Evolutionary conservation across 2,888 invertebrate species (phyloP).

Genomic region (Lagria hirta): DNA sequence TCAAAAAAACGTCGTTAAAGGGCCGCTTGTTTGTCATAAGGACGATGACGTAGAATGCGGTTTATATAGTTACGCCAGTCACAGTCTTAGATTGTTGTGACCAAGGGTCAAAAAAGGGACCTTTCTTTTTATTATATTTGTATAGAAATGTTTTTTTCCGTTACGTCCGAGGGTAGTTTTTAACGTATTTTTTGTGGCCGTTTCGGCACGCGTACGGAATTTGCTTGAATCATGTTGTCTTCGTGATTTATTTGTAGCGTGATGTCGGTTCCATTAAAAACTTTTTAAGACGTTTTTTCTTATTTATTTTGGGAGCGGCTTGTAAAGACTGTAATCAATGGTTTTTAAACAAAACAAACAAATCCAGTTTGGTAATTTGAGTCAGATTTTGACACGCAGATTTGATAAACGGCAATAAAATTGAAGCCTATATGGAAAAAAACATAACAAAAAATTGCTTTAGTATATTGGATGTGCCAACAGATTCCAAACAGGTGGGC

Average conservation of each 20-base stretch:
- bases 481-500: too few species aligned
- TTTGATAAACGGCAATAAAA: too few species aligned
- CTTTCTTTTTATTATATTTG: constrained; percentile 5
- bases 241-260: constrained; percentile 7
- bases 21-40: too few species aligned
- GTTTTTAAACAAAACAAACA: constrained; percentile 3
- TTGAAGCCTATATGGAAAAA: too few species aligned
- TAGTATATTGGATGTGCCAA: too few species aligned
- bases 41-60: constrained; percentile 3
- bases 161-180: constrained; percentile 13
- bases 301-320: neutral
- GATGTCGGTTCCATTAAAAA: constrained; percentile 2
- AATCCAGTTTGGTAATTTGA: too few species aligned
- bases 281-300: constrained; percentile 4
- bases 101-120: constrained; percentile 19
- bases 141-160: constrained; percentile 16
- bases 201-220: constrained; percentile 11
- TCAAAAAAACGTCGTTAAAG: constrained; percentile 16
- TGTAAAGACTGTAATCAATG: constrained; percentile 1
- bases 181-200: constrained; percentile 20
- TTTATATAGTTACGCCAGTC: neutral
- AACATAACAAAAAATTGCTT: too few species aligned
- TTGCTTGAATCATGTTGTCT: neutral
- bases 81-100: constrained; percentile 12
- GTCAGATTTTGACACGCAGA: too few species aligned